phyloP scores from a whole-genome alignment of 2,888 invertebrate genomes.

The Sipha maydis region DNA sequence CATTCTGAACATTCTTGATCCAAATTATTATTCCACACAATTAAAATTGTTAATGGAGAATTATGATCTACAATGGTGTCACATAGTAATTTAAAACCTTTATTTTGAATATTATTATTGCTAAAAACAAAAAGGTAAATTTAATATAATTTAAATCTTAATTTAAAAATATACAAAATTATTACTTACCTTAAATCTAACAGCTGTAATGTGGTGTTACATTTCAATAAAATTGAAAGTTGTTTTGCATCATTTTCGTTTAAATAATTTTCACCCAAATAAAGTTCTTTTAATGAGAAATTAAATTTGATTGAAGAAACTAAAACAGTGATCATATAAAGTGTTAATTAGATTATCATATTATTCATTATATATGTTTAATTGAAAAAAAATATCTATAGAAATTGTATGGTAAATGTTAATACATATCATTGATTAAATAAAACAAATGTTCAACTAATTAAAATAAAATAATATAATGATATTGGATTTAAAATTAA shows the following conservation, averaged over 20 bases:
- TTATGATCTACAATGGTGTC: constrained; percentile 79
- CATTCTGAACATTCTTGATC: constrained; percentile 78
- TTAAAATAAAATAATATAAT: constrained; percentile 9
- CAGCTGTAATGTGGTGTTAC: constrained; percentile 80
- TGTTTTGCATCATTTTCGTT: constrained; percentile 80
- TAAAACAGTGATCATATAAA: constrained; percentile 67
- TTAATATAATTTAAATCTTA: not conserved
- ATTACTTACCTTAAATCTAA: constrained; percentile 80
- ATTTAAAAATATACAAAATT: not conserved
- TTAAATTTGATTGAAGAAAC: constrained; percentile 84
- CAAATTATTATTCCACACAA: constrained; percentile 88
- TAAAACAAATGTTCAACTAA: constrained; percentile 4
- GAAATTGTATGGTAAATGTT: not conserved
- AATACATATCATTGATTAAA: not conserved
- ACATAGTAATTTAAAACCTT: constrained; percentile 78
- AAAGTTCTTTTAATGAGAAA: constrained; percentile 79
- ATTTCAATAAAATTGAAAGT: constrained; percentile 78
- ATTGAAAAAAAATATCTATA: not conserved
- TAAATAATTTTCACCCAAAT: constrained; percentile 84
- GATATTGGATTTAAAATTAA: constrained; percentile 64
- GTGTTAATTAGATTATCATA: constrained; percentile 17
- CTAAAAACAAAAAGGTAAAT: constrained; percentile 66
- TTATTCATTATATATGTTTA: not conserved
- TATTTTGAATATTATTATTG: constrained; percentile 74
- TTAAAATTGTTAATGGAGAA: constrained; percentile 76